Evolutionary conservation across 2,113 vertebrate genomes (phyloP).

Genomic region (Mesembrinibis cayennensis): DNA sequence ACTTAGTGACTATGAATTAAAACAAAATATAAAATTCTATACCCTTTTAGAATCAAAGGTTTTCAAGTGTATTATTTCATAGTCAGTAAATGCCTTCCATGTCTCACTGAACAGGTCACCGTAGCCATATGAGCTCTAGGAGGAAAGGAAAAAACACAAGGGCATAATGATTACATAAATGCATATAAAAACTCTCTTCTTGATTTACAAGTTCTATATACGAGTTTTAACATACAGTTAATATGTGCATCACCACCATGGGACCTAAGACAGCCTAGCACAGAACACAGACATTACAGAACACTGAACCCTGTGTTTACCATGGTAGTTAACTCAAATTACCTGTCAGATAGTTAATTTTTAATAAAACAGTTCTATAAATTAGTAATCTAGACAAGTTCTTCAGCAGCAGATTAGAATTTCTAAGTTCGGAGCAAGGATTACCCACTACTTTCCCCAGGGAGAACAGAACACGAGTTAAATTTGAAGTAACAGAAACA

Average conservation of each 20-base stretch:
- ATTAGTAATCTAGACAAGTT: neutral
- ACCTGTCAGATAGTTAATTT: neutral
- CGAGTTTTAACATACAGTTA: neutral
- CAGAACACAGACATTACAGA: neutral
- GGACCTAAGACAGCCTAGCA: neutral
- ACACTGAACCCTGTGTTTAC: neutral
- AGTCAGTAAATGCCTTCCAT: slow-evolving; percentile 90
- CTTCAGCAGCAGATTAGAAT: neutral
- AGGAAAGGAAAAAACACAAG: neutral
- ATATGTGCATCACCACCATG: fast-evolving
- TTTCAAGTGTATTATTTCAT: slow-evolving; percentile 91
- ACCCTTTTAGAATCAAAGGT: slow-evolving; percentile 92
- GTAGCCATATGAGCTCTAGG: slow-evolving; percentile 90
- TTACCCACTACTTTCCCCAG: neutral
- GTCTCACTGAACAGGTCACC: slow-evolving; percentile 94
- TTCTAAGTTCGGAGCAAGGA: neutral
- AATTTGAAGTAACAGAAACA: neutral
- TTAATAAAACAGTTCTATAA: neutral
- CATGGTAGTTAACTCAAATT: neutral
- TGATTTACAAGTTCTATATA: neutral
- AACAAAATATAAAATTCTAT: slow-evolving; percentile 8
- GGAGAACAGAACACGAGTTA: neutral
- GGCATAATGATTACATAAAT: neutral
- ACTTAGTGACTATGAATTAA: neutral
- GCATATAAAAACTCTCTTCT: neutral